Conservation (phyloP, 2,888 invertebrate genomes). For the Gordius sp. region DNA sequence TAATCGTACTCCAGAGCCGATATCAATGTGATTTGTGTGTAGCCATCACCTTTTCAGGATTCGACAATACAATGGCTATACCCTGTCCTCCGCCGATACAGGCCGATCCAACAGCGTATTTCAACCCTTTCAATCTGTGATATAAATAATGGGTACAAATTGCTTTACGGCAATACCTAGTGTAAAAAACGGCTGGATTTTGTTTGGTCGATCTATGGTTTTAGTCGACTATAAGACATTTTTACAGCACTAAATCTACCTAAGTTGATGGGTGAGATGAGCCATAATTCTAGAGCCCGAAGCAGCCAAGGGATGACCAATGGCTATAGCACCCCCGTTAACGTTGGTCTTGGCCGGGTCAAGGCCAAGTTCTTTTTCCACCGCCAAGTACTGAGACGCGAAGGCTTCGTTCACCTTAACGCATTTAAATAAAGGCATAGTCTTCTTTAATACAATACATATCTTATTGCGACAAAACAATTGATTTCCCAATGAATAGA, state of each 20-base stretch:
- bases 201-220: too few species aligned
- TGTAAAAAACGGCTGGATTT: too few species aligned
- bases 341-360: conserved; percentile 65
- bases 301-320: conserved; percentile 73
- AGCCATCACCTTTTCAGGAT: too few species aligned
- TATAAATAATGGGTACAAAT: too few species aligned
- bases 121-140: conserved; percentile 42
- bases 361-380: conserved; percentile 58
- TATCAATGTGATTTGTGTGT: too few species aligned
- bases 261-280: conserved; percentile 65
- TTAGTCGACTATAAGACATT: not conserved
- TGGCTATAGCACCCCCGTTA: conserved; percentile 76
- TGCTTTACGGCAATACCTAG: not conserved
- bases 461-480: too few species aligned
- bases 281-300: conserved; percentile 69
- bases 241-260: conserved; percentile 33
- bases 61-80: conserved; percentile 72
- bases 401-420: conserved; percentile 91
- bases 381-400: conserved; percentile 69
- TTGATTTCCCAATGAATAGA: too few species aligned
- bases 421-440: too few species aligned
- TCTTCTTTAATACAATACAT: too few species aligned
- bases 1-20: too few species aligned
- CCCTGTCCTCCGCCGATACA: conserved; percentile 98
- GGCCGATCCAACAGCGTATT: conserved; percentile 69